A percentile compares a stretch with the other conserved stretches of the same genome.
phyloP scores from a whole-genome alignment of 2,797 vertebrate species.

The Anguilla obscura region DNA sequence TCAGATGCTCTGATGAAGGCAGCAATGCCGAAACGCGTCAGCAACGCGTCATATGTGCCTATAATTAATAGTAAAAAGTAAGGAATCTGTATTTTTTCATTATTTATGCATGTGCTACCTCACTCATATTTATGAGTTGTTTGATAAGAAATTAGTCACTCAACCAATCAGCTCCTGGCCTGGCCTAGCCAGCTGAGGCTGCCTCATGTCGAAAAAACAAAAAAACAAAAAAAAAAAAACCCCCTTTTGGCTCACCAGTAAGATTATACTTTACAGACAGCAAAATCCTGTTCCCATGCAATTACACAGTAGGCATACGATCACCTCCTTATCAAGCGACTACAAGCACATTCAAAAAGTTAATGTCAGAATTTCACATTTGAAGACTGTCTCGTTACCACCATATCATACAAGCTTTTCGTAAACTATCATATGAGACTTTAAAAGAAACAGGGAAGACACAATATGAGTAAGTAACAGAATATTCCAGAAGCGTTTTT shows the following conservation, averaged over 20 bases:
- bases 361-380: not conserved
- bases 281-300: not conserved
- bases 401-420: too few species aligned
- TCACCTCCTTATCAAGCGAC: too few species aligned
- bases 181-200: not conserved
- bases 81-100: too few species aligned
- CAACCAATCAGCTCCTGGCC: not conserved
- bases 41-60: too few species aligned
- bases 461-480: not conserved
- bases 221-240: not conserved
- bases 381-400: not conserved
- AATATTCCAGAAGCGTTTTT: not conserved
- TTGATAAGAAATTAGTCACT: not conserved
- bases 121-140: too few species aligned
- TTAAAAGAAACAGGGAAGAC: not conserved
- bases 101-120: too few species aligned
- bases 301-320: not conserved
- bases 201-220: not conserved
- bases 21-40: too few species aligned
- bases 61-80: too few species aligned
- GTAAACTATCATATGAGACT: not conserved
- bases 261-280: not conserved
- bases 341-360: not conserved
- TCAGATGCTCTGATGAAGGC: too few species aligned
- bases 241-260: not conserved